A percentile compares a stretch with the other conserved stretches of the same genome.
Evolutionary conservation across 2,797 vertebrate genomes (phyloP).

Genomic region (Carduelis carduelis): DNA sequence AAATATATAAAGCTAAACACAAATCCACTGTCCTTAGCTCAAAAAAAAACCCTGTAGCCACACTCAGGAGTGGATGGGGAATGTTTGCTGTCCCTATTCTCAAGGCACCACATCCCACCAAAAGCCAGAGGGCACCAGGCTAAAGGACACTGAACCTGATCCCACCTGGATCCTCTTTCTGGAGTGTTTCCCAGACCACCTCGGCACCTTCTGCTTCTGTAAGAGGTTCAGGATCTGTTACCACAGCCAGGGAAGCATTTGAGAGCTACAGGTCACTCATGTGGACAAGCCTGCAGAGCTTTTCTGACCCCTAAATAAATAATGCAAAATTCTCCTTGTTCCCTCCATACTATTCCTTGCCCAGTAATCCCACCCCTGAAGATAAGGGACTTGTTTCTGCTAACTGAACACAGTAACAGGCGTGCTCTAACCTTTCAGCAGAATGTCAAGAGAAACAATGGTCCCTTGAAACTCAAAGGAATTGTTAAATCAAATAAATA

Average conservation of each 20-base stretch:
- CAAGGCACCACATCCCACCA: rapidly evolving
- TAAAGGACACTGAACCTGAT: background rate
- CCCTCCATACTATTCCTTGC: background rate
- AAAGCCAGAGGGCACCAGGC: background rate
- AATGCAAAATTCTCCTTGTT: background rate
- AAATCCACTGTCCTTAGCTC: background rate
- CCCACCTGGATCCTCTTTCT: background rate
- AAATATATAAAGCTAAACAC: background rate
- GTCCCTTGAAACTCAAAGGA: background rate
- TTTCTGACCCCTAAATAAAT: background rate
- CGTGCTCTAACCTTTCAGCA: background rate
- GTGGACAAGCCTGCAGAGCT: background rate
- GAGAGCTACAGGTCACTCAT: background rate
- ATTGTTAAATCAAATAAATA: background rate
- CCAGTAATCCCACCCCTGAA: background rate
- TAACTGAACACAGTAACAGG: background rate
- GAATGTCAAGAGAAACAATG: background rate
- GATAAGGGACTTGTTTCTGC: background rate
- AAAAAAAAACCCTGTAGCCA: rapidly evolving
- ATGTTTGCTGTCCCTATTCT: background rate
- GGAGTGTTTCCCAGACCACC: background rate
- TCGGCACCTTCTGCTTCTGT: background rate
- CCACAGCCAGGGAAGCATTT: background rate
- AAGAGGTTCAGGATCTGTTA: background rate
- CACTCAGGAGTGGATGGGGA: rapidly evolving